phyloP scores from a whole-genome alignment of 1,140 invertebrate genomes.

The Pseudomyrmex pallidus region DNA sequence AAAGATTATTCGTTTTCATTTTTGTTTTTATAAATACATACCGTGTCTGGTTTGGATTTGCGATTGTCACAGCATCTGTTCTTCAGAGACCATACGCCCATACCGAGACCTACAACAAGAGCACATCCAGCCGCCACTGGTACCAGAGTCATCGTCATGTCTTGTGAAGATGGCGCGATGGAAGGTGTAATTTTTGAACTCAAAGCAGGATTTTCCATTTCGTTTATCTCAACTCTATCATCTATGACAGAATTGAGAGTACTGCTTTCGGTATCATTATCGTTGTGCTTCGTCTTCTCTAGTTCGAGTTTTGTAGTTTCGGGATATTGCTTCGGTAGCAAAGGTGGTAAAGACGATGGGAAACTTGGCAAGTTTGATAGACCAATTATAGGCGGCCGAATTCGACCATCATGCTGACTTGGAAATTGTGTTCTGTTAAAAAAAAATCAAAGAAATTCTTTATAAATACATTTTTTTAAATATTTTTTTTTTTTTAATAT shows the following conservation, averaged over 20 bases:
- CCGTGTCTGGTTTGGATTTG: constrained; percentile 77
- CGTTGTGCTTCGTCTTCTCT: constrained; percentile 46
- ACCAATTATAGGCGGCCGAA: constrained; percentile 77
- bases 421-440: constrained; percentile 74
- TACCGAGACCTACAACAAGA: constrained; percentile 86
- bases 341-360: constrained; percentile 66
- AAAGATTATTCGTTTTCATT: too few relatives aligned
- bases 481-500: too few relatives aligned
- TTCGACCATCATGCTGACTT: constrained; percentile 76
- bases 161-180: constrained; percentile 77
- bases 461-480: too few relatives aligned
- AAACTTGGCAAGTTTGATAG: constrained; percentile 77
- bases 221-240: constrained; percentile 62
- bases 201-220: constrained; percentile 78
- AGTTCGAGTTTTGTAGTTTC: constrained; percentile 79
- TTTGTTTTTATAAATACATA: constrained; percentile 11
- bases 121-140: constrained; percentile 86
- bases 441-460: neutral
- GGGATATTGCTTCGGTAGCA: constrained; percentile 59
- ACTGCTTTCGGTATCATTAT: constrained; percentile 32
- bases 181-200: constrained; percentile 76
- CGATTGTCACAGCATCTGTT: constrained; percentile 86
- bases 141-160: constrained; percentile 86
- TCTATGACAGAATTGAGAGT: neutral
- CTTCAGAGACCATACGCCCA: constrained; percentile 86